phyloP scores from a whole-genome alignment of 2,113 vertebrate species.

The Dipodomys ordii region DNA sequence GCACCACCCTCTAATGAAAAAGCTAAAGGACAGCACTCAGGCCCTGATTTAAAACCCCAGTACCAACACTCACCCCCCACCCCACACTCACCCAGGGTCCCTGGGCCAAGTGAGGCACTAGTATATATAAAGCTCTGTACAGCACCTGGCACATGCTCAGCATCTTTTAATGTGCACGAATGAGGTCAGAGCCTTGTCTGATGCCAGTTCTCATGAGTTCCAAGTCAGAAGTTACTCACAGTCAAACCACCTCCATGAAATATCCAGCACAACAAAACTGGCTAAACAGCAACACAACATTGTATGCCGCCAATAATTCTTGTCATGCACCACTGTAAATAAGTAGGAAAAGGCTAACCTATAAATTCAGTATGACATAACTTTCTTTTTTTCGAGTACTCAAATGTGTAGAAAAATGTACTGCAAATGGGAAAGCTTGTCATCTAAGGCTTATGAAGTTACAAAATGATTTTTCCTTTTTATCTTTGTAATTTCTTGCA shows the following conservation, averaged over 20 bases:
- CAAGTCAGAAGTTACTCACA: not conserved
- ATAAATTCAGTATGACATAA: not conserved
- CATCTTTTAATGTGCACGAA: not conserved
- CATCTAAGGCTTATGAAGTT: not conserved
- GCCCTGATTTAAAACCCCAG: too few relatives aligned
- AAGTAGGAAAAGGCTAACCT: not conserved
- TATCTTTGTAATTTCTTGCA: constrained; percentile 51
- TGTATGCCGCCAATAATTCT: not conserved
- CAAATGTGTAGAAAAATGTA: not conserved
- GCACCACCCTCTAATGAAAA: too few relatives aligned
- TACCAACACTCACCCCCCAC: too few relatives aligned
- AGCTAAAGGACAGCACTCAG: too few relatives aligned
- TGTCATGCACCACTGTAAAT: not conserved
- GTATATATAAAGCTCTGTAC: not conserved
- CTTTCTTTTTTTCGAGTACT: not conserved
- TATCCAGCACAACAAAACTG: not conserved
- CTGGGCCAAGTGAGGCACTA: not conserved
- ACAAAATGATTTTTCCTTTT: constrained; percentile 20
- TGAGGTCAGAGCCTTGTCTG: not conserved
- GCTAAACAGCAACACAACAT: not conserved
- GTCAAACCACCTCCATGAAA: not conserved
- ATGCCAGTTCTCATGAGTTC: not conserved
- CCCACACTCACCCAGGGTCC: not conserved
- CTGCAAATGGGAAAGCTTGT: not conserved
- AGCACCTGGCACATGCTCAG: not conserved